Base-by-base conservation (phyloP, 1,140 invertebrate species). In the Radopholus similis region DNA sequence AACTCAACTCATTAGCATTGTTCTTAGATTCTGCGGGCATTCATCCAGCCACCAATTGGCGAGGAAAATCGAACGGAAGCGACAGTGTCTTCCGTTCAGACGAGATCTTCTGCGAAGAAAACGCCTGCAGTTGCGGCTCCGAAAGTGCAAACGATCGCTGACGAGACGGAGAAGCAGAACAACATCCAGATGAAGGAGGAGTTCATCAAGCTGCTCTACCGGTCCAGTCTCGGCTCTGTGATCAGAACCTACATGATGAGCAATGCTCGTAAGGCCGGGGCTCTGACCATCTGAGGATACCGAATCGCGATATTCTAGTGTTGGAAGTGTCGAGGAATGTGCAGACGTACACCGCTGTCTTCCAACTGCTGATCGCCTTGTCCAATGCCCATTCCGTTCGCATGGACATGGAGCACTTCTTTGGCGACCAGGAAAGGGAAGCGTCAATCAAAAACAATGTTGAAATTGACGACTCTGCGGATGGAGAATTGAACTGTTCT, bases 291-390 rank as follows among this genome's bases (percentile, higher is more conserved):
- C 13, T 13, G 53, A 55, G 13, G 53, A 13, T 18, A 13, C 21
- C 13, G 11, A 55, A 55, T 13, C 30, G 34, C 9, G 9, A 11
- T 59, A 54, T 59, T 59, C 21, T 47, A 59, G 57, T 65, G 63
- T n/a, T 65, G 63, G 63, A 65, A 6, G 64, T 65, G 11, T 21
- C 18, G 26, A 62, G 34, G 26, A 65, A 65, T 30, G 13, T 64
- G 2, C 28, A 59, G 18, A 47, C 23, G 28, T 65, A 64, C 35
- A 30, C 18, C 23, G 64, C 54, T 28, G 54, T 47, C 28, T 62
- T 65, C 60, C 28, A 64, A 42, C 53, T 65, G 35, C 60, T 65
- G 23, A 32, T 37, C 28, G 65, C 64, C 13, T 34, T 65, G 2
- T 35, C 54, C 11, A 32, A 32, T 21, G 15, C 21, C 9, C 11